Conservation (phyloP, 1,140 invertebrate genomes). For the Drosophila teissieri region DNA sequence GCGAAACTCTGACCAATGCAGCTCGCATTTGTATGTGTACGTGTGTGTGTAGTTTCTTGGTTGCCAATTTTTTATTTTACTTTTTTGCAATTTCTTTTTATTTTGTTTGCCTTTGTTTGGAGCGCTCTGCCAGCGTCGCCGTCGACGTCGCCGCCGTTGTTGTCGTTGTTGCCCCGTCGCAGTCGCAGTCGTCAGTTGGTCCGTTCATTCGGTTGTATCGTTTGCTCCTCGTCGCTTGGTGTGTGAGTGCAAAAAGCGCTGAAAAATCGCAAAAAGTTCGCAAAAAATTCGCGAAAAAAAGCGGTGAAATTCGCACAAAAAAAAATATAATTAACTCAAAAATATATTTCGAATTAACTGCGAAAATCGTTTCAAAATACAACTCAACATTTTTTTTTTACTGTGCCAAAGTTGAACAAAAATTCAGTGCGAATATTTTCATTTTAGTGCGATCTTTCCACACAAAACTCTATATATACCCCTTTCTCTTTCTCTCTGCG, state of each 20-base stretch:
- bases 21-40: background rate
- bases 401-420: background rate
- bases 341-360: background rate
- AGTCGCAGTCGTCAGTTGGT: constrained; percentile 58
- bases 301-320: constrained; percentile 2
- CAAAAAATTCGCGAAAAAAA: background rate
- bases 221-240: constrained; percentile 81
- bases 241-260: constrained; percentile 64
- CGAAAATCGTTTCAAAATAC: background rate
- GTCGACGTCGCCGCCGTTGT: constrained; percentile 29
- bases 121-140: constrained; percentile 35
- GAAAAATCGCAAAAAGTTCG: constrained; percentile 15
- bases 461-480: background rate
- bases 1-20: constrained; percentile 37
- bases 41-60: constrained; percentile 45
- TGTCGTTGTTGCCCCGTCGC: constrained; percentile 47
- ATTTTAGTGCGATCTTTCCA: constrained; percentile 5
- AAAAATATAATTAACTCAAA: background rate
- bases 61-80: constrained; percentile 25
- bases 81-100: constrained; percentile 5
- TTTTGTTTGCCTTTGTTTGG: constrained; percentile 76
- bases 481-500: background rate
- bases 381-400: background rate
- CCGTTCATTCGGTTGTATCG: constrained; percentile 80
- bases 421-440: background rate